Evolutionary conservation across 2,113 vertebrate genomes (phyloP).

Genomic region (Gallinago jamesoni): DNA sequence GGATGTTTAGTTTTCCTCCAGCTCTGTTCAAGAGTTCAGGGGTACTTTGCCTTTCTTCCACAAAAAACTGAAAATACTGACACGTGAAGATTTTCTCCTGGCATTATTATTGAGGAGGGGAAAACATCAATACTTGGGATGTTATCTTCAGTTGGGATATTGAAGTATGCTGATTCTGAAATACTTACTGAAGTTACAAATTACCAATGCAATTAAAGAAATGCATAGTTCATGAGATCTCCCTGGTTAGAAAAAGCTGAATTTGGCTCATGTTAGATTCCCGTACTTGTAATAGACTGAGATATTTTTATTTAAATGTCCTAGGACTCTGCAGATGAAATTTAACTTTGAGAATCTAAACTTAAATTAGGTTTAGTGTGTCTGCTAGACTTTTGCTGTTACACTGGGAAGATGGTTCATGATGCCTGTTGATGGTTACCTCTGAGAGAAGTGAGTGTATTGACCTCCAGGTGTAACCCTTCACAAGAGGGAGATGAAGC

Average conservation of each 20-base stretch:
- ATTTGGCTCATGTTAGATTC: background rate
- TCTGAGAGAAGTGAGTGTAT: background rate
- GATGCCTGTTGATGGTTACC: background rate
- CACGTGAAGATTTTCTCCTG: background rate
- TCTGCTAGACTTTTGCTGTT: background rate
- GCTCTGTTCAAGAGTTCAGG: background rate
- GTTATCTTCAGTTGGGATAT: background rate
- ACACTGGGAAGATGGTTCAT: background rate
- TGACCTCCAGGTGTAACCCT: background rate
- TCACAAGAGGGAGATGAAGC: background rate
- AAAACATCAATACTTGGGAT: background rate
- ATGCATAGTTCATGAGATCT: background rate
- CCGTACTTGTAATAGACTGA: background rate
- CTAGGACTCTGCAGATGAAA: background rate
- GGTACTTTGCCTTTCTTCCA: background rate
- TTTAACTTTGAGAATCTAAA: background rate
- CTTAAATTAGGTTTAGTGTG: background rate
- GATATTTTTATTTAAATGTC: background rate
- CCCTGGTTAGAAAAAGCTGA: background rate
- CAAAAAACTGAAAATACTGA: background rate
- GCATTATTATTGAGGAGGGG: background rate
- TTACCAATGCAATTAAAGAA: conserved; percentile 71
- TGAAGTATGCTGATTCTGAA: background rate
- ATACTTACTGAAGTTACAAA: background rate
- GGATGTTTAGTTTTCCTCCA: background rate